Evolutionary conservation across 1,140 invertebrate genomes (phyloP).

Genomic region (Coelopa frigida): DNA sequence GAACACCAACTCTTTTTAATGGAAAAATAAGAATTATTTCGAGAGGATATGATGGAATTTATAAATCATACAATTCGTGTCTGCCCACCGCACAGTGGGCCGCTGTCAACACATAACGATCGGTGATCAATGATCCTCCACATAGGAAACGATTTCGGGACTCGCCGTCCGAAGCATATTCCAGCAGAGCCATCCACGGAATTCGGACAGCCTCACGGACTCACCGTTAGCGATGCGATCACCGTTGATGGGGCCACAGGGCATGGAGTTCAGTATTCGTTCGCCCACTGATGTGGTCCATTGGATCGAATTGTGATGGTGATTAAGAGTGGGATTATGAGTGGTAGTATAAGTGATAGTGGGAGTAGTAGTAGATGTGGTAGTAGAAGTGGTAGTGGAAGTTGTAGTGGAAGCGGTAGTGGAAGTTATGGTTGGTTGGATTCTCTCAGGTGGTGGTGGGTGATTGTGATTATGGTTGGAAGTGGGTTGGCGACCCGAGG

Average conservation of each 20-base stretch:
- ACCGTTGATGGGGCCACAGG: slow-evolving; percentile 21
- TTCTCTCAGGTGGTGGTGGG: no score
- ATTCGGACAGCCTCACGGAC: slow-evolving; percentile 42
- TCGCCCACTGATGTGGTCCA: slow-evolving; percentile 1
- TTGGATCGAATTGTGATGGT: no score
- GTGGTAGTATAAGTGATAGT: no score
- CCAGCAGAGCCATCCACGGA: slow-evolving; percentile 49
- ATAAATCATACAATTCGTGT: slow-evolving; percentile 2
- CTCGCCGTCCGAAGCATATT: slow-evolving; percentile 28
- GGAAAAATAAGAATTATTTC: slow-evolving; percentile 8
- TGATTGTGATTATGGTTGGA: no score
- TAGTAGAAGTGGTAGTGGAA: no score
- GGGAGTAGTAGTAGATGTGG: no score
- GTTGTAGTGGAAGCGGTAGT: no score
- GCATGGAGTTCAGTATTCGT: slow-evolving; percentile 11
- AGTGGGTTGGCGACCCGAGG: no score
- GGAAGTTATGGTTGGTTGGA: no score
- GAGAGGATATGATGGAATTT: not conserved
- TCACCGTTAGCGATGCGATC: slow-evolving; percentile 42
- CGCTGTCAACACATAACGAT: slow-evolving; percentile 56
- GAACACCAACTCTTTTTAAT: slow-evolving; percentile 5
- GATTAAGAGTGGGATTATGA: no score
- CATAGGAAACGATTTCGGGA: slow-evolving; percentile 23
- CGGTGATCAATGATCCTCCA: slow-evolving; percentile 47
- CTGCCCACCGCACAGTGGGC: slow-evolving; percentile 45